Evolutionary conservation across 2,113 vertebrate species (phyloP).

Genomic region (Phrynosoma platyrhinos): DNA sequence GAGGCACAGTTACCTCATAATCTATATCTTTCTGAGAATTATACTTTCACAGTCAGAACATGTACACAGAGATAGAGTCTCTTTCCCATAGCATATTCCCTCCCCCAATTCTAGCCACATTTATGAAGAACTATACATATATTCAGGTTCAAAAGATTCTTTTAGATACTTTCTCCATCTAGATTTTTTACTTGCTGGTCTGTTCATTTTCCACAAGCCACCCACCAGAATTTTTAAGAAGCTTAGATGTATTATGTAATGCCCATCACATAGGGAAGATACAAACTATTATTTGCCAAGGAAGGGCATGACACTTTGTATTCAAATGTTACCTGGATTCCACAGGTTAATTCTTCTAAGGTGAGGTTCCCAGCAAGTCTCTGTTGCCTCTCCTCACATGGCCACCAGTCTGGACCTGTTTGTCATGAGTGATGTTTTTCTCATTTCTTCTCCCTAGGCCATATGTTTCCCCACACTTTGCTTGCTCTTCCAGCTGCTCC

Average conservation of each 20-base stretch:
- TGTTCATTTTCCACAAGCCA: conserved; percentile 22
- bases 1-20: background rate
- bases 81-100: background rate
- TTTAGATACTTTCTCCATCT: background rate
- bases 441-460: conserved; percentile 54
- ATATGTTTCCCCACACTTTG: conserved; percentile 55
- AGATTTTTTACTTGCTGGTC: conserved; percentile 26
- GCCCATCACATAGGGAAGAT: conserved; percentile 33
- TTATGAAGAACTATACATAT: conserved; percentile 3
- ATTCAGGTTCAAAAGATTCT: background rate
- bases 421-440: conserved; percentile 60
- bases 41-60: background rate
- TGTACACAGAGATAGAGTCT: background rate
- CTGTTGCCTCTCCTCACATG: conserved; percentile 53
- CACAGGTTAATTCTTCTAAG: conserved; percentile 57
- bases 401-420: conserved; percentile 54
- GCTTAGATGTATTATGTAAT: background rate
- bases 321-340: conserved; percentile 68
- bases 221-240: background rate
- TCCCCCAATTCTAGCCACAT: conserved; percentile 6
- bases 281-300: conserved; percentile 41
- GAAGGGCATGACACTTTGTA: conserved; percentile 49
- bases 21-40: background rate
- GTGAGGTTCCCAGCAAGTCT: conserved; percentile 52
- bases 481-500: conserved; percentile 62